A percentile compares a stretch with the other conserved stretches of the same genome.
These are phyloP conservation scores for Dicerorhinus sumatrensis DNA, from an alignment of 2,113 vertebrate genomes.

Conservation along the genomic window DNA sequence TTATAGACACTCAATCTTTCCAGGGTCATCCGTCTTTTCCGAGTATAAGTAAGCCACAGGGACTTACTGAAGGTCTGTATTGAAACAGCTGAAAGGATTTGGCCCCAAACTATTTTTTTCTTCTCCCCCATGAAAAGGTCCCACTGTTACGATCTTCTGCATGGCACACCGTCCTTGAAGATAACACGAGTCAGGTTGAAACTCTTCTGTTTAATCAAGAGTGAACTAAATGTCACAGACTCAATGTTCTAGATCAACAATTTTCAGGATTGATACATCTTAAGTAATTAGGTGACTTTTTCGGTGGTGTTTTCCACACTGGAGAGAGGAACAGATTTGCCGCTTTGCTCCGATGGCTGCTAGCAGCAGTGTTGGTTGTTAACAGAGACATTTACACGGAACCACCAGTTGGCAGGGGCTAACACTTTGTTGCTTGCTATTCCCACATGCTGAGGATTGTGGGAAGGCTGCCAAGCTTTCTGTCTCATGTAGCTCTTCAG, in stretches of 20 bases:
- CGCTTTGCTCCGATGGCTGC: conserved; percentile 92
- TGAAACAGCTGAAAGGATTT: conserved; percentile 38
- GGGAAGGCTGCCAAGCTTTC: conserved; percentile 96
- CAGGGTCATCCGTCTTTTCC: background rate
- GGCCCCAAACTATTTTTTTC: background rate
- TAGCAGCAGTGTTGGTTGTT: conserved; percentile 93
- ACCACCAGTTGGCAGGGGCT: conserved; percentile 98
- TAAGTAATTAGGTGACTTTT: conserved; percentile 89
- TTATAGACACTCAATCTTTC: background rate
- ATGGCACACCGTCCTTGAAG: conserved; percentile 39
- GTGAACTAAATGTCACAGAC: conserved; percentile 86
- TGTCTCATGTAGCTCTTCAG: conserved; percentile 90
- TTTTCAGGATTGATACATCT: conserved; percentile 88
- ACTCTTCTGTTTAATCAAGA: conserved; percentile 85
- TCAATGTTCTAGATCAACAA: conserved; percentile 88
- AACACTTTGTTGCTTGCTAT: conserved; percentile 94
- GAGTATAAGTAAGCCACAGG: background rate
- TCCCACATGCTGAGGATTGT: conserved; percentile 97
- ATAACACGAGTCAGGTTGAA: conserved; percentile 67
- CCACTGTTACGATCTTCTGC: conserved; percentile 35
- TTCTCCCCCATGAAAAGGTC: conserved; percentile 19
- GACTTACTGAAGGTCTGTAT: background rate
- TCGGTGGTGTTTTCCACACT: conserved; percentile 83
- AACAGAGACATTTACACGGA: conserved; percentile 99
- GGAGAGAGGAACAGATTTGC: conserved; percentile 90